These are phyloP conservation scores for Apoda limacodes DNA, from an alignment of 2,888 invertebrate species.

Conservation along the genomic window DNA sequence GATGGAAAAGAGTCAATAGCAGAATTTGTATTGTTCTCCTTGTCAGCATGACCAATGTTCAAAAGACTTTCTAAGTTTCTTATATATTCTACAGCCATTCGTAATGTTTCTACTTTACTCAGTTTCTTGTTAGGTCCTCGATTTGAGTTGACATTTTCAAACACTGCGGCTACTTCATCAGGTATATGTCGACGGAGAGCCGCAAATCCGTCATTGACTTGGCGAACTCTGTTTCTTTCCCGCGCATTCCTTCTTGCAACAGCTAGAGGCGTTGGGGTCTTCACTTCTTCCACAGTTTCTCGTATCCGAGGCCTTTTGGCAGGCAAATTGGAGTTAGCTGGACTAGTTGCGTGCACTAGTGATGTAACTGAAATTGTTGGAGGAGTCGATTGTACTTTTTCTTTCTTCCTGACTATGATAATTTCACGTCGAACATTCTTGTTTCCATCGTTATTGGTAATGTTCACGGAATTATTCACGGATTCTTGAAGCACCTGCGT, in stretches of 20 bases:
- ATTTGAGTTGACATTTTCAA: conserved; percentile 74
- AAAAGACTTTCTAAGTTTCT: conserved; percentile 82
- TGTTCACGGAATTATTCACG: conserved; percentile 71
- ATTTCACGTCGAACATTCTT: conserved; percentile 58
- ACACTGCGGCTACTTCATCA: conserved; percentile 79
- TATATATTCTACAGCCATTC: conserved; percentile 93
- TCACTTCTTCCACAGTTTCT: conserved; percentile 54
- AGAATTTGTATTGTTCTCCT: conserved; percentile 49
- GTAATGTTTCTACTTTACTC: conserved; percentile 88
- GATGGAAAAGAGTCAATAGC: conserved; percentile 64
- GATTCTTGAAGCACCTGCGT: conserved; percentile 75
- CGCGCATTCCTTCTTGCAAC: conserved; percentile 92
- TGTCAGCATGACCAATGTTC: conserved; percentile 73
- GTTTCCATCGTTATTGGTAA: conserved; percentile 51
- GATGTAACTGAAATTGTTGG: conserved; percentile 55
- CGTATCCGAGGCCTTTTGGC: conserved; percentile 45
- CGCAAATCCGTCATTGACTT: conserved; percentile 92
- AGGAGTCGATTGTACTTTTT: conserved; percentile 45
- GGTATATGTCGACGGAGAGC: conserved; percentile 90
- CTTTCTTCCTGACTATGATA: conserved; percentile 66
- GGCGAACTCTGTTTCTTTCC: conserved; percentile 92
- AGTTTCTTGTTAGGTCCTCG: conserved; percentile 80
- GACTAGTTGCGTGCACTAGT: conserved; percentile 46
- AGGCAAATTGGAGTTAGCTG: conserved; percentile 33
- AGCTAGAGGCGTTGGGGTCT: conserved; percentile 79